These are phyloP conservation scores for Tribolium freemani DNA, from an alignment of 2,888 invertebrate genomes.

Conservation along the genomic window DNA sequence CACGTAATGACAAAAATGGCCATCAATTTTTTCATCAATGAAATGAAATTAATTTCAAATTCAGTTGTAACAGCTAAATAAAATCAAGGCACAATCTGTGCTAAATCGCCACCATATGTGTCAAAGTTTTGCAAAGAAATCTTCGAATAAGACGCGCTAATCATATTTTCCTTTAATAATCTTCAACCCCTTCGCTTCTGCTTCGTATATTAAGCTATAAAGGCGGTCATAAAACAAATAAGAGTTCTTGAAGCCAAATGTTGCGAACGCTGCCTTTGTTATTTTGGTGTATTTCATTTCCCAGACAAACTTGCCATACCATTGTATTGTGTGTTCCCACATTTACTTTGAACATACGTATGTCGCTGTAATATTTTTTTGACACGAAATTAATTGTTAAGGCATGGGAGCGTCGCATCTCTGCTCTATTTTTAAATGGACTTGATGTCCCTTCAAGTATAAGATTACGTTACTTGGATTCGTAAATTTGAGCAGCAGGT, in stretches of 20 bases:
- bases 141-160: constrained; percentile 39
- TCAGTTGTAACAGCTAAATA: neutral
- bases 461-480: constrained; percentile 33
- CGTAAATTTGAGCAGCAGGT: constrained; percentile 36
- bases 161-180: constrained; percentile 45
- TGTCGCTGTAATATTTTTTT: constrained; percentile 13
- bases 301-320: constrained; percentile 43
- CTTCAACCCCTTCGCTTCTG: constrained; percentile 26
- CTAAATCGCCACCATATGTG: constrained; percentile 34
- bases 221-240: constrained; percentile 59
- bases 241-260: constrained; percentile 60
- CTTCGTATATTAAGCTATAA: constrained; percentile 58
- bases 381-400: constrained; percentile 20
- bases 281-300: constrained; percentile 42
- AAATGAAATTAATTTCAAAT: neutral
- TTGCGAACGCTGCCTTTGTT: constrained; percentile 51
- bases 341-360: neutral
- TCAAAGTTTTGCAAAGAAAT: constrained; percentile 26
- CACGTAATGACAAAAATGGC: neutral
- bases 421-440: constrained; percentile 25
- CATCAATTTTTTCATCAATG: too few species aligned
- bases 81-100: constrained; percentile 20
- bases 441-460: constrained; percentile 15
- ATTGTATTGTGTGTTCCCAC: constrained; percentile 31
- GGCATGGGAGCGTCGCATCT: constrained; percentile 17